These are phyloP conservation scores for Schizotus pectinicornis DNA, from an alignment of 2,888 invertebrate species.

Conservation along the genomic window DNA sequence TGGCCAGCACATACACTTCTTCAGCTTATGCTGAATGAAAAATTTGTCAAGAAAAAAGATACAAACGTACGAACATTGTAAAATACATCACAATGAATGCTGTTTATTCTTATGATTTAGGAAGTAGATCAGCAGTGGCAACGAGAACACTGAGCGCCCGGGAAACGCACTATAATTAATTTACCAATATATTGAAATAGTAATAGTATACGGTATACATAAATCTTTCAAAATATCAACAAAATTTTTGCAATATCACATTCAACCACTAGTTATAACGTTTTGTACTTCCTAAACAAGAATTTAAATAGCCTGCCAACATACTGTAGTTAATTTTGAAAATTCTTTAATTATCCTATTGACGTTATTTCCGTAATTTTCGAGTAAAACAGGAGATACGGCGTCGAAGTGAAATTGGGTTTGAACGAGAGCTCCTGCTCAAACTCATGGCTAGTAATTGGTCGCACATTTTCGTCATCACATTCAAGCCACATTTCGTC, in stretches of 20 bases:
- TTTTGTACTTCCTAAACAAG: constrained; percentile 40
- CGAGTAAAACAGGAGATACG: constrained; percentile 84
- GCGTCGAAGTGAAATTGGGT: constrained; percentile 80
- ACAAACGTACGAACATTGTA: no score
- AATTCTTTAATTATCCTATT: constrained; percentile 2
- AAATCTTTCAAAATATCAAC: constrained; percentile 15
- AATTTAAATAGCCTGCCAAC: constrained; percentile 30
- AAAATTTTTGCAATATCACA: constrained; percentile 42
- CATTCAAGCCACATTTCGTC: constrained; percentile 80
- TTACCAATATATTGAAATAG: background rate
- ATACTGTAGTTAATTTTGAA: background rate
- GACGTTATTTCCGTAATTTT: constrained; percentile 46
- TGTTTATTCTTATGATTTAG: background rate
- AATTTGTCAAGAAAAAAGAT: no score
- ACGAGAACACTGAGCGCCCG: background rate
- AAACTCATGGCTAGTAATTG: constrained; percentile 78
- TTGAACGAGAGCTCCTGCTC: constrained; percentile 77
- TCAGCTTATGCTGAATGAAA: no score
- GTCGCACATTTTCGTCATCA: constrained; percentile 84
- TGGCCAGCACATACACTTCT: no score
- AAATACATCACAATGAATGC: no score
- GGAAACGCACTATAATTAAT: background rate
- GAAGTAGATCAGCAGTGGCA: background rate
- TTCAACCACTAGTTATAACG: constrained; percentile 40
- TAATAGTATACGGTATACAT: constrained; percentile 3